Evolutionary conservation across 1,140 invertebrate genomes (phyloP).

Genomic region (Artemia franciscana): DNA sequence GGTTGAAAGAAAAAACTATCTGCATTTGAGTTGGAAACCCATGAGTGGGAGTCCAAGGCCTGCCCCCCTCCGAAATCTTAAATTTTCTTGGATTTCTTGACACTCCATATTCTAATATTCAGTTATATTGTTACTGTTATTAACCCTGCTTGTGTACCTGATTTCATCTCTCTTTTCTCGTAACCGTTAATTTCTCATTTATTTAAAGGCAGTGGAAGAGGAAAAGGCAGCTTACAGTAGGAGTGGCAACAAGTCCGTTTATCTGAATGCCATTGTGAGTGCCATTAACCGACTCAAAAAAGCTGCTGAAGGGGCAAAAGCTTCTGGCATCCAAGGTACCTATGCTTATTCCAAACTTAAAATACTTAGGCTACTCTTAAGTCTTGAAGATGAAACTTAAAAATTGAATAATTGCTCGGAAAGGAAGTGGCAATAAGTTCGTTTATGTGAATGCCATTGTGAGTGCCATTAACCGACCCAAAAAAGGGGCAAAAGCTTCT

Average conservation of each 20-base stretch:
- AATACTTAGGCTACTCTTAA: too few species aligned
- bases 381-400: too few species aligned
- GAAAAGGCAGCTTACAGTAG: conserved; percentile 18
- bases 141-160: too few species aligned
- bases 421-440: neutral
- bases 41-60: too few species aligned
- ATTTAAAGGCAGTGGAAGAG: conserved; percentile 27
- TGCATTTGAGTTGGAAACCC: too few species aligned
- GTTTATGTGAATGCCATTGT: conserved; percentile 29
- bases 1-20: too few species aligned
- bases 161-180: conserved; percentile 2
- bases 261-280: conserved; percentile 59
- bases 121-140: too few species aligned
- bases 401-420: conserved; percentile 4
- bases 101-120: too few species aligned
- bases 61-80: too few species aligned
- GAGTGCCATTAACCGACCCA: conserved; percentile 41
- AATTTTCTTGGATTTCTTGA: too few species aligned
- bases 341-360: too few species aligned
- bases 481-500: conserved; percentile 18
- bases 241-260: conserved; percentile 49
- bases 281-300: conserved; percentile 37
- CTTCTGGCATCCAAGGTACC: too few species aligned
- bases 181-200: conserved; percentile 2
- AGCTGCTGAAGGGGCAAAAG: conserved; percentile 13